These are phyloP conservation scores for Ernsta delagoae DNA, from an alignment of 2,888 invertebrate genomes.

Conservation along the genomic window DNA sequence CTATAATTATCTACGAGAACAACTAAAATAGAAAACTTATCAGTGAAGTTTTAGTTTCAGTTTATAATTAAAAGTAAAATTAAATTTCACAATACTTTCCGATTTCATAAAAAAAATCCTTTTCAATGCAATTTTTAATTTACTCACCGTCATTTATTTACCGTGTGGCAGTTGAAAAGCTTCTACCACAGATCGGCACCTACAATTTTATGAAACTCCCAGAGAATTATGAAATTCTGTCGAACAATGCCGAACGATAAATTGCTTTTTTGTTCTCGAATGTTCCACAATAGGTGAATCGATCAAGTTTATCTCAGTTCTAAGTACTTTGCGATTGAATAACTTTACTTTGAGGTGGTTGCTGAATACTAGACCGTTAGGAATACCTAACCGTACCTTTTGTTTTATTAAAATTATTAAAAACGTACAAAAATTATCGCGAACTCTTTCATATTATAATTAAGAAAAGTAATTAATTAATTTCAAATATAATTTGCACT, in stretches of 20 bases:
- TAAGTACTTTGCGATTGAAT: conserved; percentile 6
- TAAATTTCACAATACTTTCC: not conserved
- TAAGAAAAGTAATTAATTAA: too few species aligned
- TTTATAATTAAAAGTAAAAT: not conserved
- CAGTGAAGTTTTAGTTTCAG: too few species aligned
- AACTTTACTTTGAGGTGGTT: not conserved
- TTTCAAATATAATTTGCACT: not conserved
- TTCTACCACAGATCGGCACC: not conserved
- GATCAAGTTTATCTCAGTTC: not conserved
- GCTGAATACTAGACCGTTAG: not conserved
- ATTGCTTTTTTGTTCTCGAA: conserved; percentile 21
- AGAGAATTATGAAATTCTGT: conserved; percentile 9
- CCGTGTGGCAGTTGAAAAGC: not conserved
- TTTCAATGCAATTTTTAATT: conserved; percentile 11
- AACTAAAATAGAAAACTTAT: not conserved
- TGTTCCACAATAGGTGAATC: conserved; percentile 11
- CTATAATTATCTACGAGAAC: too few species aligned
- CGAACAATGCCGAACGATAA: conserved; percentile 1
- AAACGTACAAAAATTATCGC: too few species aligned
- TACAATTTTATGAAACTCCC: conserved; percentile 7
- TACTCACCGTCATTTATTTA: not conserved
- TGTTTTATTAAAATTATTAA: too few species aligned
- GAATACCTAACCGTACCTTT: too few species aligned
- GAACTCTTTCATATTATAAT: too few species aligned
- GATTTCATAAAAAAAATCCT: not conserved